A percentile compares a stretch with the other conserved stretches of the same genome.
phyloP scores from a whole-genome alignment of 2,888 invertebrate species.

The Balanococcus diminutus region DNA sequence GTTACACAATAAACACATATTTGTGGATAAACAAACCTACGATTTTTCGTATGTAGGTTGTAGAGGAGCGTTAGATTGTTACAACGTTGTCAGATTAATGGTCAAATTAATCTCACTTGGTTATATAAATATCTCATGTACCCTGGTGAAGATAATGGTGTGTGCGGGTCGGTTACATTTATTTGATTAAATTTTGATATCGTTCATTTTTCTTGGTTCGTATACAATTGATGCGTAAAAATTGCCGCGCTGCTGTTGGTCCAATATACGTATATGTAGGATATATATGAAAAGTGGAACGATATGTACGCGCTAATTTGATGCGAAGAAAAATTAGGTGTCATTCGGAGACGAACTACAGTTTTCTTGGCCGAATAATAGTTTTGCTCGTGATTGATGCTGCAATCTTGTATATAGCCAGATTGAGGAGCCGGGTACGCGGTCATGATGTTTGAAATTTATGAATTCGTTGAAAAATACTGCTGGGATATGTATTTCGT shows the following conservation, averaged over 20 bases:
- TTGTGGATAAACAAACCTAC: conserved; percentile 11
- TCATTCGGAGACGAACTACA: background rate
- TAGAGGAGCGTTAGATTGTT: conserved; percentile 12
- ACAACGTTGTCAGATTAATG: conserved; percentile 42
- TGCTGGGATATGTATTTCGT: background rate
- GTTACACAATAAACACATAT: conserved; percentile 19
- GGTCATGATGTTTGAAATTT: background rate
- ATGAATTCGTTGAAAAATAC: background rate
- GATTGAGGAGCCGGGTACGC: background rate
- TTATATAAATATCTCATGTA: conserved; percentile 29
- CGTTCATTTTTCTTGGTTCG: conserved; percentile 5
- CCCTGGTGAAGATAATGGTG: background rate
- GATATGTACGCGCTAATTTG: background rate
- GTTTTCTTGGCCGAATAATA: background rate
- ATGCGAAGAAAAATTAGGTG: conserved; percentile 1
- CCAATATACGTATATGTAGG: background rate
- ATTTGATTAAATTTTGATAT: conserved; percentile 33
- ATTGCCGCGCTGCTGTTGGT: background rate
- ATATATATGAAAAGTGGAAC: background rate
- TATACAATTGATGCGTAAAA: conserved; percentile 9
- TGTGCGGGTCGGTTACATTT: background rate
- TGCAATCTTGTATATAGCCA: background rate
- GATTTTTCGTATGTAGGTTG: conserved; percentile 35
- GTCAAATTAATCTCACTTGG: conserved; percentile 41
- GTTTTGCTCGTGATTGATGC: background rate